These are phyloP conservation scores for Hemicentrotus pulcherrimus DNA, from an alignment of 35 echinoderm and acorn worm genomes.

Conservation along the genomic window DNA sequence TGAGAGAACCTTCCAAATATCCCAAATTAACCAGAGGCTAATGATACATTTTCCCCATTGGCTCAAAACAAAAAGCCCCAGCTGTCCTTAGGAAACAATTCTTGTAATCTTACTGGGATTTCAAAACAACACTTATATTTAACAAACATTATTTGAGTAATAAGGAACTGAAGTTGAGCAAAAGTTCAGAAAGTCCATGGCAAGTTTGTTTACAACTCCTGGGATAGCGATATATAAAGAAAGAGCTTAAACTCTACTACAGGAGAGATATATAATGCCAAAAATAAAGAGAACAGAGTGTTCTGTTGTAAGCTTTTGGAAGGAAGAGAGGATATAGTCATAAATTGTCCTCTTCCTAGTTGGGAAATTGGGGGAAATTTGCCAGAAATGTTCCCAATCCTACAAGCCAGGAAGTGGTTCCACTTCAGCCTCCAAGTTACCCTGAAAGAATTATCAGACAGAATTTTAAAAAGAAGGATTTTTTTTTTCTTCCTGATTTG, in stretches of 20 bases:
- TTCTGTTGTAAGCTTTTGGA: conserved; percentile 10
- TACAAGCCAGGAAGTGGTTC: conserved; percentile 8
- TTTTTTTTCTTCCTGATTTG: background rate
- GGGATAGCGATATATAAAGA: too few species aligned
- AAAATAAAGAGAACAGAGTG: background rate
- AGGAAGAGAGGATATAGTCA: conserved; percentile 25
- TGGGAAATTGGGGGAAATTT: conserved; percentile 29
- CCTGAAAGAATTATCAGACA: background rate
- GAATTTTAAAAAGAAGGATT: too few species aligned
- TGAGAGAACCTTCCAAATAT: too few species aligned
- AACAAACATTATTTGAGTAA: background rate
- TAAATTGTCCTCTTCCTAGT: conserved; percentile 29
- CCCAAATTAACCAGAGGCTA: too few species aligned
- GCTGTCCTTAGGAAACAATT: too few species aligned
- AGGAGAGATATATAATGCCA: background rate
- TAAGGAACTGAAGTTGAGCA: background rate
- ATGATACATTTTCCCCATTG: too few species aligned
- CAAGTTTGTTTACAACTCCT: background rate
- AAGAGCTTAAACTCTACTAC: too few species aligned
- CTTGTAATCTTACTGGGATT: background rate
- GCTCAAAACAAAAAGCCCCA: too few species aligned
- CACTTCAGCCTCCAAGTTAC: background rate
- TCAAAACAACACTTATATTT: background rate
- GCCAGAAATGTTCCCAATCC: background rate
- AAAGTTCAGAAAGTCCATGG: background rate